Conservation (phyloP, 1,140 invertebrate genomes). For the Hypothenemus hampei region DNA sequence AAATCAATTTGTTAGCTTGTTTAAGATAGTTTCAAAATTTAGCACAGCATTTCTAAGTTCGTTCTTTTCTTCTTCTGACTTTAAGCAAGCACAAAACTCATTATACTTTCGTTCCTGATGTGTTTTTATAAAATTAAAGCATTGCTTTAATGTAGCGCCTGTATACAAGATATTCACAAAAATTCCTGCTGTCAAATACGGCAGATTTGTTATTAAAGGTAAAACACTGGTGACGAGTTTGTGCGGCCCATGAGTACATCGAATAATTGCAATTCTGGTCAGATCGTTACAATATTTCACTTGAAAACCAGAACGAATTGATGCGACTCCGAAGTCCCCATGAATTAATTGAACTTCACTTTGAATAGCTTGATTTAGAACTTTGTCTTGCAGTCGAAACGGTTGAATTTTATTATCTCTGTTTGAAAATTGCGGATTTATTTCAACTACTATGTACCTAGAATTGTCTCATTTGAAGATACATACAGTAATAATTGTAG, state of each 20-base stretch:
- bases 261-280: conserved; percentile 66
- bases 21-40: conserved; percentile 36
- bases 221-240: conserved; percentile 61
- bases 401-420: conserved; percentile 42
- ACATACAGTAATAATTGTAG: conserved; percentile 2
- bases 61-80: conserved; percentile 47
- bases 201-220: conserved; percentile 60
- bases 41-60: conserved; percentile 44
- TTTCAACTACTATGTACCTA: conserved; percentile 37
- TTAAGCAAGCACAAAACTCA: conserved; percentile 51
- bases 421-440: conserved; percentile 19
- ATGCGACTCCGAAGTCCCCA: conserved; percentile 66
- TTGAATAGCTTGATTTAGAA: conserved; percentile 55
- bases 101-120: conserved; percentile 59
- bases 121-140: conserved; percentile 66
- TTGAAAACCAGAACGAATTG: conserved; percentile 62
- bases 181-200: conserved; percentile 56
- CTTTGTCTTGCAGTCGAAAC: conserved; percentile 52
- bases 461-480: too few species aligned
- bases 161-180: conserved; percentile 61
- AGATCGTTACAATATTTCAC: conserved; percentile 73
- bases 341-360: conserved; percentile 62
- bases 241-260: conserved; percentile 67
- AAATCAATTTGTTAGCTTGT: conserved; percentile 1
- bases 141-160: conserved; percentile 72